Evolutionary conservation across 1,140 invertebrate species (phyloP).

Genomic region (Drosophila lacteicornis): DNA sequence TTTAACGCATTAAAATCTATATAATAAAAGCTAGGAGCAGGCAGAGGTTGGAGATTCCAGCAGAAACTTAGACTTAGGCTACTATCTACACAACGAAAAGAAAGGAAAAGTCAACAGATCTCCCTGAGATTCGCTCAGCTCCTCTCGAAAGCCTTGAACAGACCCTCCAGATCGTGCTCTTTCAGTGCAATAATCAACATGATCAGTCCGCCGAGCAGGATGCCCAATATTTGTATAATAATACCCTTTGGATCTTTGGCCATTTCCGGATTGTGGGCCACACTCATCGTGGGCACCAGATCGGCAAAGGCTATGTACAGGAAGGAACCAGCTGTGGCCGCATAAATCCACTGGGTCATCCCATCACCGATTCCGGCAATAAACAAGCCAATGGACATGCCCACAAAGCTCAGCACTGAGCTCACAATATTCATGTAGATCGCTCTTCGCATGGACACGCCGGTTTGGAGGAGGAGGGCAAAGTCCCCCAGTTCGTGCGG

Average conservation of each 20-base stretch:
- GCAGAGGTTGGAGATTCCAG: slow-evolving; percentile 31
- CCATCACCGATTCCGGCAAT: slow-evolving; percentile 89
- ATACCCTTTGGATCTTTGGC: slow-evolving; percentile 79
- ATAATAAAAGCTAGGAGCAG: slow-evolving; percentile 4
- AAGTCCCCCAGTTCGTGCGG: slow-evolving; percentile 94
- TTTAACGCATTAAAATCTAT: neutral
- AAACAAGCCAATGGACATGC: slow-evolving; percentile 90
- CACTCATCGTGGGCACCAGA: slow-evolving; percentile 88
- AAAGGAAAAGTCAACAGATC: neutral
- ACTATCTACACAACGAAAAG: slow-evolving; percentile 30
- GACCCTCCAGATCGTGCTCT: slow-evolving; percentile 88
- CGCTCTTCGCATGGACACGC: slow-evolving; percentile 90
- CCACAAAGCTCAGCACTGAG: slow-evolving; percentile 90
- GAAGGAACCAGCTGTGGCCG: slow-evolving; percentile 92
- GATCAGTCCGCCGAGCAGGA: slow-evolving; percentile 89
- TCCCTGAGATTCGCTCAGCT: slow-evolving; percentile 14
- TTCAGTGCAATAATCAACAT: slow-evolving; percentile 92
- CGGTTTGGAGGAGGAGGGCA: slow-evolving; percentile 91
- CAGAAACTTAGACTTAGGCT: slow-evolving; percentile 11
- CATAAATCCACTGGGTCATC: slow-evolving; percentile 91
- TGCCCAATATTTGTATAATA: slow-evolving; percentile 88
- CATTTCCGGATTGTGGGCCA: slow-evolving; percentile 83
- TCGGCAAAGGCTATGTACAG: slow-evolving; percentile 93
- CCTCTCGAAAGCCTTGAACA: slow-evolving; percentile 84
- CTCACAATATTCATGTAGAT: slow-evolving; percentile 91